Evolutionary conservation across 2,113 vertebrate genomes (phyloP).

Genomic region (Conger conger): DNA sequence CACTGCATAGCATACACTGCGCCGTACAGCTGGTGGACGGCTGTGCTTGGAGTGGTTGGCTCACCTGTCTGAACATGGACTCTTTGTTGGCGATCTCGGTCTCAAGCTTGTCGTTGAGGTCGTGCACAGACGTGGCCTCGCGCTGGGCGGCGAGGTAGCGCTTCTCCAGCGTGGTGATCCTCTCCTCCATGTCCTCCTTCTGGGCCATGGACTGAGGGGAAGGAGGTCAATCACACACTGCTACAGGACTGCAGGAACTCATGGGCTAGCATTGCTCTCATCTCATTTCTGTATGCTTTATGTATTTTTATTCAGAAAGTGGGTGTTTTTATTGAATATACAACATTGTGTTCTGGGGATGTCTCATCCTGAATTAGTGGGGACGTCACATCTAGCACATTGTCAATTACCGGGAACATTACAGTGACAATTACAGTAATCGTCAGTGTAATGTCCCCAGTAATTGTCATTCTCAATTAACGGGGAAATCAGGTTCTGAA

Average conservation of each 20-base stretch:
- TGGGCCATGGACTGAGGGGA: conserved; percentile 85
- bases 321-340: too few species aligned
- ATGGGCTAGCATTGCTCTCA: background rate
- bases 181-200: conserved; percentile 98
- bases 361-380: too few species aligned
- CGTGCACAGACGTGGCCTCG: conserved; percentile 94
- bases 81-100: conserved; percentile 97
- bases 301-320: too few species aligned
- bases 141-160: conserved; percentile 96
- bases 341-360: too few species aligned
- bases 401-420: too few species aligned
- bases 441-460: too few species aligned
- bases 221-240: background rate
- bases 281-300: too few species aligned
- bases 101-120: conserved; percentile 97
- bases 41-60: background rate
- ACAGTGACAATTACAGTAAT: too few species aligned
- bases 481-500: too few species aligned
- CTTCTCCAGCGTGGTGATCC: conserved; percentile 97
- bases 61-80: conserved; percentile 87
- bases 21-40: background rate
- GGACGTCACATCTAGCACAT: too few species aligned
- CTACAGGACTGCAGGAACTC: background rate
- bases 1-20: background rate
- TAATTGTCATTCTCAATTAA: too few species aligned